These are phyloP conservation scores for Nineta flava DNA, from an alignment of 2,888 invertebrate species.

Conservation along the genomic window DNA sequence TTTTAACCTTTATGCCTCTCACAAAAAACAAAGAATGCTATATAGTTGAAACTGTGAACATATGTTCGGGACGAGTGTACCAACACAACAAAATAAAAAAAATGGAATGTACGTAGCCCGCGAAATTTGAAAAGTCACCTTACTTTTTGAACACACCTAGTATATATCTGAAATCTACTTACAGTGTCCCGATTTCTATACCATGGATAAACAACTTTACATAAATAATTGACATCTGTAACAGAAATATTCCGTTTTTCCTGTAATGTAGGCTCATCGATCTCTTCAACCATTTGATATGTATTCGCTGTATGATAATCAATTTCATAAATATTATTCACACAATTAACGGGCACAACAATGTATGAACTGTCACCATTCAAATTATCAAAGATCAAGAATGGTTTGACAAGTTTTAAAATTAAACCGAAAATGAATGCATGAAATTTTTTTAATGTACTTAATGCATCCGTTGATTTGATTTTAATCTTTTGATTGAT, in stretches of 20 bases:
- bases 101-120: too few species aligned
- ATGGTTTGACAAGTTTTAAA: conserved; percentile 43
- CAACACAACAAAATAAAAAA: too few species aligned
- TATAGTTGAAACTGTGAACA: too few species aligned
- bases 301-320: conserved; percentile 41
- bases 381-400: conserved; percentile 38
- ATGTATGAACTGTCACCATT: conserved; percentile 35
- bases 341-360: conserved; percentile 29
- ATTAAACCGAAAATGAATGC: conserved; percentile 57
- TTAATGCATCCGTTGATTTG: conserved; percentile 33
- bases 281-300: conserved; percentile 26
- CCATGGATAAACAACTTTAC: conserved; percentile 73
- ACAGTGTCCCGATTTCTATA: conserved; percentile 41
- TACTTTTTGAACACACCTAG: too few species aligned
- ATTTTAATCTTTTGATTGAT: conserved; percentile 31
- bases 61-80: too few species aligned
- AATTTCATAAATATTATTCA: conserved; percentile 28
- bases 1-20: too few species aligned
- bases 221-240: conserved; percentile 41
- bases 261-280: conserved; percentile 27
- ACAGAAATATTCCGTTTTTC: conserved; percentile 36
- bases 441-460: conserved; percentile 46
- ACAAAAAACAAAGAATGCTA: too few species aligned
- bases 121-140: too few species aligned
- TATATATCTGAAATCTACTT: too few species aligned